phyloP scores from a whole-genome alignment of 1,140 invertebrate species.

The Pseudachorutes palmiensis region DNA sequence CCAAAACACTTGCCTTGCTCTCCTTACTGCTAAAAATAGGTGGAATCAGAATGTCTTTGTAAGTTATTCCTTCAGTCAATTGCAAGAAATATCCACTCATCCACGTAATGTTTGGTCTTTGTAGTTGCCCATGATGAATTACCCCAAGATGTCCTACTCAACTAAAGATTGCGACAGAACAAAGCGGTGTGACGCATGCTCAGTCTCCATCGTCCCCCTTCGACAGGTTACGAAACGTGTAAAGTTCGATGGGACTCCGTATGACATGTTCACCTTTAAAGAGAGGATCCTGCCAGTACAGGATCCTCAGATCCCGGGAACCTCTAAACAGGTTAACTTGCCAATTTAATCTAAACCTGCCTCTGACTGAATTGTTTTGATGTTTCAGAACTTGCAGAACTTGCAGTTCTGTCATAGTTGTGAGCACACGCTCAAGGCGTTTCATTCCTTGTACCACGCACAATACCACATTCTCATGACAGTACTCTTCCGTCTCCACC shows the following conservation, averaged over 20 bases:
- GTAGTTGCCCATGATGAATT: neutral
- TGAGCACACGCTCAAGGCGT: neutral
- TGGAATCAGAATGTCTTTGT: too few relatives aligned
- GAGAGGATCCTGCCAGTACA: neutral
- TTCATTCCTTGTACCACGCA: neutral
- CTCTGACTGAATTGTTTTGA: neutral
- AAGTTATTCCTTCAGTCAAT: neutral
- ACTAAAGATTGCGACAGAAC: neutral
- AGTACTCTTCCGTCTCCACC: neutral
- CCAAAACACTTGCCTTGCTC: too few relatives aligned
- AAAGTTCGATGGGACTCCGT: neutral
- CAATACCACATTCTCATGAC: neutral
- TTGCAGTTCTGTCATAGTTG: neutral
- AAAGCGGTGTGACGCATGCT: neutral
- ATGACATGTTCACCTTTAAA: neutral
- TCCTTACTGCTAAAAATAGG: too few relatives aligned
- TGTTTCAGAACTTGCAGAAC: neutral
- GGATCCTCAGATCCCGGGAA: neutral
- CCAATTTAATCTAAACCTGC: neutral
- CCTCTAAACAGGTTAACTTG: neutral
- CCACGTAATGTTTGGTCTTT: too few relatives aligned
- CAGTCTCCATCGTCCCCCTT: neutral
- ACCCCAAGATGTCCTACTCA: neutral
- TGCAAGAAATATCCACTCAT: neutral
- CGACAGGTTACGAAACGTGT: neutral